A percentile compares a stretch with the other conserved stretches of the same genome.
These are phyloP conservation scores for Brachypodius melanocephalos DNA, from an alignment of 2,113 vertebrate genomes.

Conservation along the genomic window DNA sequence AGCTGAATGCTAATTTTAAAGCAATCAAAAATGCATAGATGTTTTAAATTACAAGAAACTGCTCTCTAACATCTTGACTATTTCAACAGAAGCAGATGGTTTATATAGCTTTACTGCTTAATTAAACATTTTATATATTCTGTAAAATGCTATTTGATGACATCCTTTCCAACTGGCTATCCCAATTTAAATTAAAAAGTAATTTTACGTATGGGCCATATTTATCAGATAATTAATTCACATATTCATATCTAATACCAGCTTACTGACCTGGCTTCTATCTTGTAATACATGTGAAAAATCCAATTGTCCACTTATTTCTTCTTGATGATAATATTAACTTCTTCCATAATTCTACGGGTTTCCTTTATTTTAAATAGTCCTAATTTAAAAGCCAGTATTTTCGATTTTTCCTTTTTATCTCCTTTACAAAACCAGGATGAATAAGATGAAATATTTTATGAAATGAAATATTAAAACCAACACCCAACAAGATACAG, in stretches of 20 bases:
- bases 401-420: neutral
- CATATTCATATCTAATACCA: neutral
- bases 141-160: neutral
- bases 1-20: constrained; percentile 25
- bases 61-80: constrained; percentile 29
- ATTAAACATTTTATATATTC: constrained; percentile 31
- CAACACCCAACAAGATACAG: neutral
- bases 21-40: constrained; percentile 27
- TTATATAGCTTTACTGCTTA: constrained; percentile 30
- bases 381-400: neutral
- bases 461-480: neutral
- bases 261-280: neutral
- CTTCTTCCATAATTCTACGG: neutral
- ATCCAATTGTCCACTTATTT: neutral
- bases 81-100: constrained; percentile 49
- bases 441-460: neutral
- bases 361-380: neutral
- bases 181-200: neutral
- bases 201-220: neutral
- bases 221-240: neutral
- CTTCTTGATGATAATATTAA: neutral
- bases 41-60: constrained; percentile 20
- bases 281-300: neutral
- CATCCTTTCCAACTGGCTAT: neutral
- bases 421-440: neutral